Conservation (phyloP, 2,113 vertebrate genomes). For the Cheirogaleus medius region DNA sequence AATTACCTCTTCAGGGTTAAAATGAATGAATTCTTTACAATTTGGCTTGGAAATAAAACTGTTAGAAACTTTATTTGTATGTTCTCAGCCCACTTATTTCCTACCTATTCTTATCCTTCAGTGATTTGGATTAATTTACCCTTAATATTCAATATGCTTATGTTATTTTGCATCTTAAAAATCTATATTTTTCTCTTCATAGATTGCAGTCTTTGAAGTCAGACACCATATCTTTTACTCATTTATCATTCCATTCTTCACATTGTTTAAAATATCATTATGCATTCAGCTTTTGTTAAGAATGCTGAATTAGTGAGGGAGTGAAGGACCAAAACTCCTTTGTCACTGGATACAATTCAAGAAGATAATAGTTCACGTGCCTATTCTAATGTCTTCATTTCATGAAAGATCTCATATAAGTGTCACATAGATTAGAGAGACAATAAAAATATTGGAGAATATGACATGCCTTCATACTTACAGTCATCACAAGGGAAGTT, state of each 20-base stretch:
- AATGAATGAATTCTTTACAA: conserved; percentile 14
- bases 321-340: neutral
- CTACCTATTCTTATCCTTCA: neutral
- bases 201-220: neutral
- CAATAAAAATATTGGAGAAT: neutral
- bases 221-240: neutral
- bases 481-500: neutral
- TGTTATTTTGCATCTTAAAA: neutral
- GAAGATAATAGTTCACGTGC: neutral
- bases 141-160: neutral
- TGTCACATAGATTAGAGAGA: neutral
- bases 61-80: neutral
- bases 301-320: neutral
- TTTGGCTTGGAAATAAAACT: neutral
- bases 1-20: neutral
- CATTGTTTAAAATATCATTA: neutral
- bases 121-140: neutral
- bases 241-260: neutral
- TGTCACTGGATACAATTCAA: neutral
- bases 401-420: neutral
- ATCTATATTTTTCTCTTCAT: neutral
- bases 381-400: neutral
- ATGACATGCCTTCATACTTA: neutral
- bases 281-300: neutral
- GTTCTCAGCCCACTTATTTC: neutral